Conservation (phyloP, 1,140 invertebrate genomes). For the Pseudobourletiella spinata region DNA sequence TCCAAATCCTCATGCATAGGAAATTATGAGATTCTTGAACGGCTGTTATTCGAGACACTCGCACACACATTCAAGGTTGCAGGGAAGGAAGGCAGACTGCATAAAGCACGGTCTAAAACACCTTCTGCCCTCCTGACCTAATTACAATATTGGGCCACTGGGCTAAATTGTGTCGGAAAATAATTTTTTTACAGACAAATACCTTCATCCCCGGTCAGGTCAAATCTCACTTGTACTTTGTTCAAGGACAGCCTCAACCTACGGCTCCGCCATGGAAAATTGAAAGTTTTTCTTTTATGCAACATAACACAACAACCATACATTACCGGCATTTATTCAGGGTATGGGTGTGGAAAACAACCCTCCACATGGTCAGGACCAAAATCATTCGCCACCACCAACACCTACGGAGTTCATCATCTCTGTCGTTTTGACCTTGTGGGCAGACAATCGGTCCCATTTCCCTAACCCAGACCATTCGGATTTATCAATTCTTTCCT, state of each 20-base stretch:
- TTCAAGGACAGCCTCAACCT: neutral
- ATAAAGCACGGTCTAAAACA: neutral
- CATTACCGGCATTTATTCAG: too few relatives aligned
- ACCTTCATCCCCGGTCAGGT: neutral
- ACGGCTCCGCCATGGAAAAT: neutral
- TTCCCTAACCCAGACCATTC: too few relatives aligned
- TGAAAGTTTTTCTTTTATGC: neutral
- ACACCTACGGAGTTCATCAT: too few relatives aligned
- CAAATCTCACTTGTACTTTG: neutral
- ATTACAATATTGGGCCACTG: neutral
- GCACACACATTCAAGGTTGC: neutral
- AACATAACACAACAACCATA: neutral
- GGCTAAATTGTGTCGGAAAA: neutral
- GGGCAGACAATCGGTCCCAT: too few relatives aligned
- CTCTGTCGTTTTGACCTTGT: too few relatives aligned
- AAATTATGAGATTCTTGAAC: neutral
- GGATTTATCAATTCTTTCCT: too few relatives aligned
- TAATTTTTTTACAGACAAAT: neutral
- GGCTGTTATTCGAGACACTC: neutral
- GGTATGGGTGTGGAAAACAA: too few relatives aligned
- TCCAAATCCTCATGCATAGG: too few relatives aligned
- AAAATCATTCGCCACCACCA: too few relatives aligned
- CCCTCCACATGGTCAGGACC: too few relatives aligned
- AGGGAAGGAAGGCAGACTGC: neutral
- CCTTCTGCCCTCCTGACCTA: neutral